Base-by-base conservation (phyloP, 2,113 vertebrate genomes). In the Rissa tridactyla region DNA sequence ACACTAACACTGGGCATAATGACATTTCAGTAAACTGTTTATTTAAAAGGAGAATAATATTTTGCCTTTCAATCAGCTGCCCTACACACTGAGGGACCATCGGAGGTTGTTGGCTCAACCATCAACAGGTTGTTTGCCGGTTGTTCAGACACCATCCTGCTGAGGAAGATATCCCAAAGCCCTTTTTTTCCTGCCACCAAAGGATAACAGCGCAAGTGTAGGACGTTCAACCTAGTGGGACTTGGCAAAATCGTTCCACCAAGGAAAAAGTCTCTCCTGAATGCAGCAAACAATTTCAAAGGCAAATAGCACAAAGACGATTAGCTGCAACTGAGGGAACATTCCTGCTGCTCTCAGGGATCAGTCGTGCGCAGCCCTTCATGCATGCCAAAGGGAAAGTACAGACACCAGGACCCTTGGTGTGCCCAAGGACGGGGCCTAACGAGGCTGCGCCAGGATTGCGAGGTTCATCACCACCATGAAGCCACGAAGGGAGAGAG, bases 381-480 rank as follows among this genome's bases (percentile, higher is more conserved):
- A 9, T 0, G 19, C 11, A 49, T 16, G 88, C 25, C 49, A 14
- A 58, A 46, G 27, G 52, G 30, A 17, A 66, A 68, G 38, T 2
- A 68, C 6, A 68, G 36, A 17, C 4, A 15, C 23, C 46, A 55
- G 71, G 22, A 70, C 49, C n/a, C 32, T 52, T 0, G 0, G 16
- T 0, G 0, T 47, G 51, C 64, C 36, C 60, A 21, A 32, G n/a
- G n/a, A 60, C 0, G 0, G 27, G 42, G 18, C 66, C 64, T 38
- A 32, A 70, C 15, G 46, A 76, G 44, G 54, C 10, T 54, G 14
- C 30, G 18, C 40, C 21, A 54, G n/a, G 40, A 82, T 26, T 78
- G 69, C 26, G 36, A 81, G 69, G 69, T 18, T 72, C 70, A 82
- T 54, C 40, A 85, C 20, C 8, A 10, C 21, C 21, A 4, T n/a